These are phyloP conservation scores for Falco novaeseelandiae DNA, from an alignment of 2,797 vertebrate genomes.

Conservation along the genomic window DNA sequence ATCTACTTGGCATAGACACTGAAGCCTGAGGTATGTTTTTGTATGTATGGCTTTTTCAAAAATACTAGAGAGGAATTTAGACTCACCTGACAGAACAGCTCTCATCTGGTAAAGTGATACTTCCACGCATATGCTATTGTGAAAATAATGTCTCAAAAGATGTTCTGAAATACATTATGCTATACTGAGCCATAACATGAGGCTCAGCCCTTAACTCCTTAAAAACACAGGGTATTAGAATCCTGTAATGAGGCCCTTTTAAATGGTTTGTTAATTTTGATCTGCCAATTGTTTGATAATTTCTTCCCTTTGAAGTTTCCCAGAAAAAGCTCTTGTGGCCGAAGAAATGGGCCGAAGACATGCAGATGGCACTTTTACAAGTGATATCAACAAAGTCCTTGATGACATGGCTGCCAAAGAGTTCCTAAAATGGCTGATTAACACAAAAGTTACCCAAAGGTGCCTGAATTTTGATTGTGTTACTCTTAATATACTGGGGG, in stretches of 20 bases:
- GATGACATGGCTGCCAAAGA: conserved; percentile 93
- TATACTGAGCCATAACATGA: background rate
- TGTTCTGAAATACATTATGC: accelerated
- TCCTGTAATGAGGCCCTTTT: background rate
- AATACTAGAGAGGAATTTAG: background rate
- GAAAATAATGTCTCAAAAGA: background rate
- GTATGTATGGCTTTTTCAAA: background rate
- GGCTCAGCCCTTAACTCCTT: background rate
- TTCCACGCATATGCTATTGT: background rate
- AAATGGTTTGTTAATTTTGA: background rate
- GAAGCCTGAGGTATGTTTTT: background rate
- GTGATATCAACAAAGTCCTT: conserved; percentile 93
- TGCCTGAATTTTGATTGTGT: conserved; percentile 46
- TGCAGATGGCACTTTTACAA: conserved; percentile 95
- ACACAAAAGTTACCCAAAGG: conserved; percentile 85
- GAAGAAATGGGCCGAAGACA: conserved; percentile 85
- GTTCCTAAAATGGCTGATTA: conserved; percentile 95
- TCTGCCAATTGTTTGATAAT: background rate
- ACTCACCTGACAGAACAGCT: background rate
- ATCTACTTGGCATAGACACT: background rate
- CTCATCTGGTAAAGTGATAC: background rate
- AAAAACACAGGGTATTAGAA: background rate
- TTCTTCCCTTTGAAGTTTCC: conserved; percentile 79
- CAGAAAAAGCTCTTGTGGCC: conserved; percentile 71
- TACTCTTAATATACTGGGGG: background rate